A percentile compares a stretch with the other conserved stretches of the same genome.
These are phyloP conservation scores for Capromys pilorides DNA, from an alignment of 2,797 vertebrate species.

Conservation along the genomic window DNA sequence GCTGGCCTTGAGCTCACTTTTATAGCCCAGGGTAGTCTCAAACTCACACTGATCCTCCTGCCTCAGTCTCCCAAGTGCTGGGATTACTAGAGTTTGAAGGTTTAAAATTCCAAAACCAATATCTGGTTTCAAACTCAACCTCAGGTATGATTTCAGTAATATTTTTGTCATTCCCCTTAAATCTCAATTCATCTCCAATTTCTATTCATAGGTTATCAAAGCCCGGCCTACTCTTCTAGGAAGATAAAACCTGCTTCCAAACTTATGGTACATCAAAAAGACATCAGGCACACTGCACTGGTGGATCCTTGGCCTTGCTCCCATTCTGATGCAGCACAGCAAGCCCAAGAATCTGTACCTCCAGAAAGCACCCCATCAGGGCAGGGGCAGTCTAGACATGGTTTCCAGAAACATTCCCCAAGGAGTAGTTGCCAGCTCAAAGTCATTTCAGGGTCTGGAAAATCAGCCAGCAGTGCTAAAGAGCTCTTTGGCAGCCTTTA, in stretches of 20 bases:
- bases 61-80: no score
- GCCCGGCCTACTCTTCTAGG: neutral
- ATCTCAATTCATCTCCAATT: slow-evolving; percentile 1
- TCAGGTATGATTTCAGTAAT: neutral
- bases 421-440: neutral
- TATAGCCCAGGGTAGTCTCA: no score
- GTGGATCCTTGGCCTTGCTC: no score
- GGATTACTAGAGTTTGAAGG: neutral
- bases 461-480: slow-evolving; percentile 38
- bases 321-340: neutral
- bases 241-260: neutral
- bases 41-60: no score
- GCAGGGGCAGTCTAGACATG: neutral
- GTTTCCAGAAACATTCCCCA: neutral
- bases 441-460: neutral
- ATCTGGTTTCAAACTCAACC: neutral
- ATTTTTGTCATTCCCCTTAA: neutral
- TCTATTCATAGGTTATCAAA: neutral
- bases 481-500: slow-evolving; percentile 8
- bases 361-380: neutral
- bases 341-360: neutral
- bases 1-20: no score
- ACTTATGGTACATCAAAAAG: neutral
- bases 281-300: neutral
- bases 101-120: neutral